Base-by-base conservation (phyloP, 2,888 invertebrate species). In the Oxytorus armatus region DNA sequence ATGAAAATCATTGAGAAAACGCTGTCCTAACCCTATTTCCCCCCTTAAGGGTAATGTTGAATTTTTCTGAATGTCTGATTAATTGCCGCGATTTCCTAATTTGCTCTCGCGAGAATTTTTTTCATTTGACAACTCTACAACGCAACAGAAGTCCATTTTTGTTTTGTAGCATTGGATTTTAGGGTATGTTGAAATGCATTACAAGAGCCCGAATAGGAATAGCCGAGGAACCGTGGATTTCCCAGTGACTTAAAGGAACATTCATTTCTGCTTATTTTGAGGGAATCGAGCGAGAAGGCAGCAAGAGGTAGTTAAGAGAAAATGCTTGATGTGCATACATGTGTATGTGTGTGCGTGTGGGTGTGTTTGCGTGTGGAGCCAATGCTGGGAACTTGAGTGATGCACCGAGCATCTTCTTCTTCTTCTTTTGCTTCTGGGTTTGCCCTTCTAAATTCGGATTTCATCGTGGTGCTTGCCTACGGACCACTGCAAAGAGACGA, bases 401-500 rank as follows among this genome's bases (percentile, higher is more conserved):
- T 78, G 78, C 78, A 63, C 55, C 47, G 57, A 63, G 57, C 66
- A 61, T 53, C 78, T 47, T 77, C 36, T 49, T 53, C n/a, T 63
- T 42, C 44, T 65, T 63, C 55, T 25, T 76, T 42, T 47, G 63
- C 44, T 55, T 61, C 47, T 57, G 55, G 39, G 55, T 47, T 25
- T 49, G 61, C 57, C 65, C 70, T 79, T 79, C 79, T 79, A 79
- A 75, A 79, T 79, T 65, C 65, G 79, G 79, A 69, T 33, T n/a
- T 47, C 79, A 29, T 29, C 70, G 39, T 36, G 65, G 57, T 75
- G 79, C 57, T 49, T 63, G 73, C 61, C 68, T 59, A 25, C 25
- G 78, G 78, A 79, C 73, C 78, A 79, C 69, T 79, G 78, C 78
- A 55, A 53, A 78, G 77, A 70, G 55, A 55, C 61, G 72, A n/a